A percentile compares a stretch with the other conserved stretches of the same genome.
Conservation (phyloP, 2,797 vertebrate species). For the Tauraco hartlaubi region DNA sequence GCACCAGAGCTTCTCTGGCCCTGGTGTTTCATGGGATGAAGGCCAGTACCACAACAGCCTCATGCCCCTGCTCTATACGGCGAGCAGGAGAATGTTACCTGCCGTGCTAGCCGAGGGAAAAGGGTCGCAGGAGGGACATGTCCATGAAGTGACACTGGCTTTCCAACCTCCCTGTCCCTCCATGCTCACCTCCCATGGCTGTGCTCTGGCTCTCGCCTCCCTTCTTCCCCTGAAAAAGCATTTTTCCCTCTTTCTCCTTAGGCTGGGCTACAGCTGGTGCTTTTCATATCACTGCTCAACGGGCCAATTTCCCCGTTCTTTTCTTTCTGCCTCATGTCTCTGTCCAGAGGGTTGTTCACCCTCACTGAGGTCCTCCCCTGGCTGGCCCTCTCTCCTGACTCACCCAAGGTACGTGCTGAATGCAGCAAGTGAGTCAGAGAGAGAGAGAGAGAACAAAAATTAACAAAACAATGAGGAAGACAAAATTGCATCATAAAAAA, state of each 20-base stretch:
- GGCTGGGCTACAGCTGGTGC: background rate
- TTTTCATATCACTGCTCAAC: background rate
- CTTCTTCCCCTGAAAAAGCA: background rate
- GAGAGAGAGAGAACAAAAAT: background rate
- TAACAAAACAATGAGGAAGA: background rate
- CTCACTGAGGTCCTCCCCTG: background rate
- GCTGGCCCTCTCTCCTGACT: constrained; percentile 14
- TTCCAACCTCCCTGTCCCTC: background rate
- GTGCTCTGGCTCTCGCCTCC: background rate
- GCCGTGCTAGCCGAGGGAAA: background rate
- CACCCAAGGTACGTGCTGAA: background rate
- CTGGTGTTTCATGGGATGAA: background rate
- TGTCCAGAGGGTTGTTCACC: background rate
- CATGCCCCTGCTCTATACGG: accelerated
- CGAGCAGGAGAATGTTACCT: background rate
- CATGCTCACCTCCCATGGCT: accelerated
- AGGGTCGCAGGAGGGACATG: accelerated
- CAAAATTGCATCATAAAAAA: background rate
- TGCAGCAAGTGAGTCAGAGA: background rate
- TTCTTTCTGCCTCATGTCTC: background rate
- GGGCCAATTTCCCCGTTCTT: background rate
- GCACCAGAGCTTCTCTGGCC: background rate
- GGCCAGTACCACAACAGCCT: background rate
- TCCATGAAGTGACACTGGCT: accelerated
- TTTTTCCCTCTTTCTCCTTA: background rate